These are phyloP conservation scores for Dascillus cervinus DNA, from an alignment of 2,888 invertebrate species.

Conservation along the genomic window DNA sequence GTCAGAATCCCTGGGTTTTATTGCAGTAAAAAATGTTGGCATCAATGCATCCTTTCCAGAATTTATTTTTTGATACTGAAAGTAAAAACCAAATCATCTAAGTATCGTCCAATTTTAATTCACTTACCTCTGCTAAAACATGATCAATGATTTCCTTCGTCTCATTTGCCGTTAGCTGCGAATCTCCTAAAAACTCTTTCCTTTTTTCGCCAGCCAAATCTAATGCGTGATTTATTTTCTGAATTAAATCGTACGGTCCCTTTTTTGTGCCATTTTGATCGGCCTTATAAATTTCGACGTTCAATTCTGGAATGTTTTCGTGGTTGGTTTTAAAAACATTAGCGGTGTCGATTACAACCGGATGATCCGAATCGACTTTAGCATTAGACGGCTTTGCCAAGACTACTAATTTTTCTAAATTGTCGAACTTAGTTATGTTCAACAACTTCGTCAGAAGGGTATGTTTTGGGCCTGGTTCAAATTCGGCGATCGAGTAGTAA, in stretches of 20 bases:
- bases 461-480: conserved; percentile 20
- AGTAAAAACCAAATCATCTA: too few species aligned
- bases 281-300: background rate
- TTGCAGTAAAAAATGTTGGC: too few species aligned
- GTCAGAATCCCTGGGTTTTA: too few species aligned
- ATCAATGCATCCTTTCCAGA: too few species aligned
- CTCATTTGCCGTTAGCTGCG: conserved; percentile 18
- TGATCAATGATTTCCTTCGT: conserved; percentile 21
- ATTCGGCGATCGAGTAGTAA: conserved; percentile 21
- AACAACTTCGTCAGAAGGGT: conserved; percentile 17
- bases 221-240: conserved; percentile 12
- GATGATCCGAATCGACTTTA: conserved; percentile 7
- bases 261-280: background rate
- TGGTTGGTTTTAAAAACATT: conserved; percentile 17
- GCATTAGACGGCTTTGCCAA: conserved; percentile 19
- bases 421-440: conserved; percentile 15
- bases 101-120: too few species aligned
- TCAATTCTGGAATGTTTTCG: background rate
- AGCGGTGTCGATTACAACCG: conserved; percentile 23
- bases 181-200: conserved; percentile 12
- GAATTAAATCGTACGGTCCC: background rate
- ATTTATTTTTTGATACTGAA: too few species aligned
- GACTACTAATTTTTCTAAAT: conserved; percentile 20
- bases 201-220: conserved; percentile 21
- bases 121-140: conserved; percentile 16